A percentile compares a stretch with the other conserved stretches of the same genome.
Evolutionary conservation across 1,140 invertebrate genomes (phyloP).

Genomic region (Neoseiulus cucumeris): DNA sequence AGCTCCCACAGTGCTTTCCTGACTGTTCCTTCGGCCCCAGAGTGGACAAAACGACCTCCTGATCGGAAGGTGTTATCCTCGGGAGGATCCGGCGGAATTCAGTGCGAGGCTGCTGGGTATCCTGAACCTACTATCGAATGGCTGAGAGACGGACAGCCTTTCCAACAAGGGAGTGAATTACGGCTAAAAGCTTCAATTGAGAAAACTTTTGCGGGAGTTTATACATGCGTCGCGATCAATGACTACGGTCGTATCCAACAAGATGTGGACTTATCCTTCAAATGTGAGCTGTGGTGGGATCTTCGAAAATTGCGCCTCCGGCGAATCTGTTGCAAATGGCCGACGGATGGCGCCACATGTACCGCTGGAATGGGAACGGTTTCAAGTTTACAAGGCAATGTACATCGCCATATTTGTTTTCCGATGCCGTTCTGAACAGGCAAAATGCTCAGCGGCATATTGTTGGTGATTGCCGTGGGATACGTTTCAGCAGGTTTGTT

Average conservation of each 20-base stretch:
- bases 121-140: background rate
- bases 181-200: background rate
- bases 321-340: background rate
- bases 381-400: background rate
- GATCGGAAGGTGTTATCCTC: background rate
- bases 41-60: too few species aligned
- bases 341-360: conserved; percentile 1
- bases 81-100: background rate
- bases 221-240: background rate
- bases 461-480: too few species aligned
- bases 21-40: conserved; percentile 2
- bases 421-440: background rate
- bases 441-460: too few species aligned
- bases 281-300: background rate
- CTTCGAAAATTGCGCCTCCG: background rate
- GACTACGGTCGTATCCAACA: background rate
- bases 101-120: background rate
- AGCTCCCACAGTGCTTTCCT: conserved; percentile 15
- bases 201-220: background rate
- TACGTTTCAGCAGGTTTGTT: too few species aligned
- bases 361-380: conserved; percentile 4
- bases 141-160: background rate
- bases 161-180: too few species aligned
- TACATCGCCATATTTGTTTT: background rate
- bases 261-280: background rate